Base-by-base conservation (phyloP, 2,888 invertebrate genomes). In the Biston stratarius region DNA sequence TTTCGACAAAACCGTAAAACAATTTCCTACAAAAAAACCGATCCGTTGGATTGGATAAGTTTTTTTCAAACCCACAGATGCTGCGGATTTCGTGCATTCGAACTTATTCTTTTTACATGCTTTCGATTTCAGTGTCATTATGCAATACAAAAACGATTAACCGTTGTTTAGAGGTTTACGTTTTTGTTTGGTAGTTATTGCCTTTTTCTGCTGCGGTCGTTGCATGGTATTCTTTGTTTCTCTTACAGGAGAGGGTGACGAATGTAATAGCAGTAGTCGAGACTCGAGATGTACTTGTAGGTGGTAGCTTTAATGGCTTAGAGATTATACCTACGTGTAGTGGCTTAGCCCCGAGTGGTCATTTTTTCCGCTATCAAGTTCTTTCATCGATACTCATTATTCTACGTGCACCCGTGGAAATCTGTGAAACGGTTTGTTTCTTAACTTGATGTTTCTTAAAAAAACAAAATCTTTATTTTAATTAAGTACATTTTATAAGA, bases 71-170 rank as follows among this genome's bases (percentile, higher is more conserved):
- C 34, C 59, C 60, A 60, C 63, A 55, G 67, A 55, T 62, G 60
- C 74, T 72, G 71, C 72, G 60, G 70, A 74, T 75, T 74, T 76
- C 76, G 73, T 80, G 76, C 74, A 71, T 66, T 66, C 61, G 55
- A 70, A 69, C 53, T 74, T 75, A 73, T 68, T 77, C 71, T 80
- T 77, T 76, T 74, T 71, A 67, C 63, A 71, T 78, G 76, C 82
- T 84, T 83, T 86, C 83, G 79, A 79, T 82, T 85, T 83, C 77
- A 76, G 64, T 71, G 71, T 73, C 71, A 77, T 86, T 85, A 83
- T 75, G 83, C 77, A 85, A 86, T 79, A 67, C 63, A 76, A 76
- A 80, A 80, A 80, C 77, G 74, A 74, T 78, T 71, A 75, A 78
- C 79, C 74, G 76, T 77, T 73, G 73, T 75, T 74, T 74, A 61